Evolutionary conservation across 2,797 vertebrate genomes (phyloP), one percentile per base, ranked within the genome.

Genomic region (Phrynocephalus forsythii): DNA sequence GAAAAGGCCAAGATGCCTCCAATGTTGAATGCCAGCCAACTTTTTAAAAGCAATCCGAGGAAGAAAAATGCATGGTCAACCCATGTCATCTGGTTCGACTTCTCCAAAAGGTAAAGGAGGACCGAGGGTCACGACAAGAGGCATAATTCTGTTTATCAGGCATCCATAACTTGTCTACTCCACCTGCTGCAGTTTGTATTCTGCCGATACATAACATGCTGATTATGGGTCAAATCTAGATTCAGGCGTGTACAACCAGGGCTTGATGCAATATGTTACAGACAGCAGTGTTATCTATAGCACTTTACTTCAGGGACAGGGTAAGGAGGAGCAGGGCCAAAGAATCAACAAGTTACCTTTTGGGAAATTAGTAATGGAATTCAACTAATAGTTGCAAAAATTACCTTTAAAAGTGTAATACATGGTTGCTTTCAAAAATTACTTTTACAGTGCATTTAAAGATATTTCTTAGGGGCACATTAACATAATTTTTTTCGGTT

Each of bases 131-230:
- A 48, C 1, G 9, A 24, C 52, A 3, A 0, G 69, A 0, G 0
- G 79, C 50, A 0, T 0, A 69, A 85, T 73, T 86, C 0, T 0
- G 0, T 0, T 30, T 0, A 0, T 16, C 0, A 89, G 38, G 2
- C 33, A 24, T 72, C 83, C 0, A 0, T 52, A 52, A 52, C 52
- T 8, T 52, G 7, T 52, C 52, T 11, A 52, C 7, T 8, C 3
- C 52, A 52, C 60, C 15, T 63, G 60, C 60, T 18, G 16, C 60
- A 81, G 26, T 81, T 1, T 52, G 18, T 38, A 2, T 26, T 63
- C 28, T 66, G 28, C 15, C 6, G 24, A 8, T 76, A 60, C 24
- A 63, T 67, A 24, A 2, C 33, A 76, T 48, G 22, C 20, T 76
- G 33, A 44, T 75, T 24, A 48, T 44, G 73, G 38, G 48, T 76